phyloP scores from a whole-genome alignment of 2,888 invertebrate genomes.

The Drosophila peninsularis region DNA sequence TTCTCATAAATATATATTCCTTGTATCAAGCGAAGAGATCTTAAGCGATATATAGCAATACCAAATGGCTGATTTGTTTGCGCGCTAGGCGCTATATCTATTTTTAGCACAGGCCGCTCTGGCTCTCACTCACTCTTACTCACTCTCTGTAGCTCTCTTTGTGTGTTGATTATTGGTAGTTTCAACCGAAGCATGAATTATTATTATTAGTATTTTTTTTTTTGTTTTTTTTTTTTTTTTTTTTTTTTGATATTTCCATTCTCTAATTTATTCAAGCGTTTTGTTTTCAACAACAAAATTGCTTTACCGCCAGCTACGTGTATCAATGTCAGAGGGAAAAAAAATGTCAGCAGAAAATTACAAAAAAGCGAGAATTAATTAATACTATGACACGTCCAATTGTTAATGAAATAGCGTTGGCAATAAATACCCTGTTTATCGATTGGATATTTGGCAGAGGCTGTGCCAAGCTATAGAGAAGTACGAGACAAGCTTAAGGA shows the following conservation, averaged over 20 bases:
- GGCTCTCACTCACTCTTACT: background rate
- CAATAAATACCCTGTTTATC: background rate
- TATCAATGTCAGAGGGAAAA: constrained; percentile 28
- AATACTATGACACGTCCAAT: constrained; percentile 3
- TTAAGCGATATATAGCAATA: too few relatives aligned
- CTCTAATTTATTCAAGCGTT: constrained; percentile 40
- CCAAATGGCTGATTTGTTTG: too few relatives aligned
- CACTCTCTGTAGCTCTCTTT: background rate
- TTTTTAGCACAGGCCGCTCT: background rate
- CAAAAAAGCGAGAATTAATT: background rate
- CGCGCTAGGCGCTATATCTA: too few relatives aligned
- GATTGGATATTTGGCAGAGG: background rate
- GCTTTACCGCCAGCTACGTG: constrained; percentile 10
- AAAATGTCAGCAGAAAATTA: background rate
- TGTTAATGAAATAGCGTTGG: background rate
- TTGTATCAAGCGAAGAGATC: too few relatives aligned
- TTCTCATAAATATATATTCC: too few relatives aligned
- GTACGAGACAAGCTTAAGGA: too few relatives aligned
- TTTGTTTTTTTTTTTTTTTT: background rate
- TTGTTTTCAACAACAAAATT: constrained; percentile 5
- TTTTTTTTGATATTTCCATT: constrained; percentile 7
- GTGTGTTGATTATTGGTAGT: constrained; percentile 13
- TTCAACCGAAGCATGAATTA: background rate
- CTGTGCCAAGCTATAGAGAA: background rate
- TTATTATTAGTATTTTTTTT: background rate